Percentiles rank a stretch among this genome's conserved stretches.
phyloP scores from a whole-genome alignment of 2,797 vertebrate species.

The Epinephelus coioides region DNA sequence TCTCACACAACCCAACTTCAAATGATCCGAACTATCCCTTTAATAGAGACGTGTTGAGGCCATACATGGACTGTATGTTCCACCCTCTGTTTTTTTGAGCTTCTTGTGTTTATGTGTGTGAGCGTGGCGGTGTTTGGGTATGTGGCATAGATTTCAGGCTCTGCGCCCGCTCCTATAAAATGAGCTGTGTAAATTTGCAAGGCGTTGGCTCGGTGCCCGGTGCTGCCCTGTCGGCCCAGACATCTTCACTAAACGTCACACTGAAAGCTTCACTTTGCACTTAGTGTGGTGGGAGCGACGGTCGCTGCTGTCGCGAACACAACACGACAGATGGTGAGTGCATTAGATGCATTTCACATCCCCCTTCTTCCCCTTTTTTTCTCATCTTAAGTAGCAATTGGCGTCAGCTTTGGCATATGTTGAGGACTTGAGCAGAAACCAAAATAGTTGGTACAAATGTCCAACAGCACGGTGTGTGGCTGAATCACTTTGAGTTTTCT shows the following conservation, averaged over 20 bases:
- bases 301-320: slow-evolving; percentile 4
- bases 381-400: slow-evolving; percentile 46
- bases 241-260: slow-evolving; percentile 63
- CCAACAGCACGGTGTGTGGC: slow-evolving; percentile 33
- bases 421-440: slow-evolving; percentile 33
- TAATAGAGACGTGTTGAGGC: slow-evolving; percentile 10
- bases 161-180: slow-evolving; percentile 52
- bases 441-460: slow-evolving; percentile 38
- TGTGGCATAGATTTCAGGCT: slow-evolving; percentile 54
- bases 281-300: slow-evolving; percentile 29
- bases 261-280: slow-evolving; percentile 60
- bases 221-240: slow-evolving; percentile 51
- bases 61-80: not conserved
- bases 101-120: slow-evolving; percentile 15
- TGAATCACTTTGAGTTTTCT: slow-evolving; percentile 41
- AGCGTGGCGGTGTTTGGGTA: slow-evolving; percentile 18
- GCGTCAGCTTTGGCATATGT: slow-evolving; percentile 53
- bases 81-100: not conserved
- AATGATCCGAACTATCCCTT: too few species aligned
- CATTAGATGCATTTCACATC: slow-evolving; percentile 57
- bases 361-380: slow-evolving; percentile 5
- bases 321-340: slow-evolving; percentile 69
- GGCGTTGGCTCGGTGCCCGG: slow-evolving; percentile 64
- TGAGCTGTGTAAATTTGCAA: slow-evolving; percentile 63
- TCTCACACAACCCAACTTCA: too few species aligned